Evolutionary conservation across 2,113 vertebrate species (phyloP).

Genomic region (Plecotus auritus): DNA sequence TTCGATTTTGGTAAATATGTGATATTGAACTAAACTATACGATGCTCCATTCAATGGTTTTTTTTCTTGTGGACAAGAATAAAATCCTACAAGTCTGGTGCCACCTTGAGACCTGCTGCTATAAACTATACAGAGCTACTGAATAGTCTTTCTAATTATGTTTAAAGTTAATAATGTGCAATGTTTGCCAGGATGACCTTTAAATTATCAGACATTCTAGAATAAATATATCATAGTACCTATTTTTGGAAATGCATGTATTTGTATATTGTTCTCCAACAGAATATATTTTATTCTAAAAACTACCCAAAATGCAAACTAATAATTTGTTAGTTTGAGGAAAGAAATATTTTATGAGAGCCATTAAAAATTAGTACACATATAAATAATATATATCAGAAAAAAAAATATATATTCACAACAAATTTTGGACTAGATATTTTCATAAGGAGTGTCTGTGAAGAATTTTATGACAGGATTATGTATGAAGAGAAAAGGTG

Average conservation of each 20-base stretch:
- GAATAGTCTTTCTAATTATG: not conserved
- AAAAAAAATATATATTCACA: not conserved
- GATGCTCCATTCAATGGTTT: not conserved
- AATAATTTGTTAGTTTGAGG: not conserved
- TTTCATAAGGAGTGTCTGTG: not conserved
- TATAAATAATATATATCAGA: not conserved
- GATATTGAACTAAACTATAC: not conserved
- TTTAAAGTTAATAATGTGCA: not conserved
- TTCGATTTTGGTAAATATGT: not conserved
- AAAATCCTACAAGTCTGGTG: not conserved
- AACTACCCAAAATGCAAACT: not conserved
- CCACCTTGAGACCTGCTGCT: not conserved
- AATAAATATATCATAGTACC: not conserved
- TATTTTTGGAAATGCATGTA: not conserved
- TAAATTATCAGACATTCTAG: not conserved
- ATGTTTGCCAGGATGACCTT: not conserved
- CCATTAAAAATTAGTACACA: not conserved
- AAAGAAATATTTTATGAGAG: not conserved
- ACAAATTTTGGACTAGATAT: not conserved
- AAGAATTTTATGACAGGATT: not conserved
- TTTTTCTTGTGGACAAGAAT: not conserved
- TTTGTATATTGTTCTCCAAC: not conserved
- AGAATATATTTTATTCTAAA: not conserved
- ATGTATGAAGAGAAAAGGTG: not conserved
- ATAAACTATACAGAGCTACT: not conserved